Evolutionary conservation across 2,113 vertebrate genomes (phyloP), one percentile per base, ranked within the genome.

Genomic region (Atrichornis clamosus): DNA sequence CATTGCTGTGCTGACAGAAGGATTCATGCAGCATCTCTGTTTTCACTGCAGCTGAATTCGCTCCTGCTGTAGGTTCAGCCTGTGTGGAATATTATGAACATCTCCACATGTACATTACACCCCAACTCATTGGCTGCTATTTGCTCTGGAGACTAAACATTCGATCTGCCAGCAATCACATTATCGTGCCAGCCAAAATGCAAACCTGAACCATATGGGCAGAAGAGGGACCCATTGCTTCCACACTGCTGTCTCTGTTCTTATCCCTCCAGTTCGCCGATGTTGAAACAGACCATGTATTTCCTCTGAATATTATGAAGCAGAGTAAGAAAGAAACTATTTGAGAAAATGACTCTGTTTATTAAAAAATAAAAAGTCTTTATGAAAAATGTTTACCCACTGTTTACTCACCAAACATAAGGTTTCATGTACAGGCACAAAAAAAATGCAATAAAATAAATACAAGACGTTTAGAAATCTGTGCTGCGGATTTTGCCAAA

Each of bases 171-270:
- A 97, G 93, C 97, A 97, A 97, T 97, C 97, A 97, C 94, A 96
- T 97, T 97, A 96, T 96, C 39, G 17, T 97, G 97, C 97, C 97
- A 97, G 97, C 97, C 97, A 98, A 98, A 96, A 97, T 97, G 97
- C 97, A 97, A 98, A 98, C 97, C 96, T 97, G 97, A 97, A 96
- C 97, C 97, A 97, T 98, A 97, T 97, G 97, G 97, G 96, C 92
- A 95, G 97, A 96, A 96, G 97, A 97, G 93, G 96, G 96, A 97
- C 94, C 95, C 95, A 97, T 96, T 97, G 91, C 87, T 92, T 95
- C 84, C 92, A 92, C 77, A 63, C 53, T 89, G 93, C 91, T 96
- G 92, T 84, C 78, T 96, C 70, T 74, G 80, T 92, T 96, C 92
- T 83, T 89, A 53, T 92, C 92, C 64, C 39, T 90, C 81, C 42